A percentile compares a stretch with the other conserved stretches of the same genome.
phyloP scores from a whole-genome alignment of 2,113 vertebrate species.

The Eupsittula cactorum region DNA sequence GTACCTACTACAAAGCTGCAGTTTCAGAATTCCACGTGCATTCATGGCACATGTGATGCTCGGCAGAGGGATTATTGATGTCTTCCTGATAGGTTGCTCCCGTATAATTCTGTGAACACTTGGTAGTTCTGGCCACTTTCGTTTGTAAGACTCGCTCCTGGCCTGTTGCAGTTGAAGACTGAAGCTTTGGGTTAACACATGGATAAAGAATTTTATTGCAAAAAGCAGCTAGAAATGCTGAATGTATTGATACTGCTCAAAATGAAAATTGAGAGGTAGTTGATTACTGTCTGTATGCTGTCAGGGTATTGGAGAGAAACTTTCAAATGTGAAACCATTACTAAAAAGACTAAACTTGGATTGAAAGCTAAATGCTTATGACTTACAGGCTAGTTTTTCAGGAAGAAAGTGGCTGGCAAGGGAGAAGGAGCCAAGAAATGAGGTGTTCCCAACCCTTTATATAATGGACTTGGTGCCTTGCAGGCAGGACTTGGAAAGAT shows the following conservation, averaged over 20 bases:
- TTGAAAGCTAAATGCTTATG: background rate
- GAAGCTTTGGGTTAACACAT: background rate
- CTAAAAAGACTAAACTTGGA: background rate
- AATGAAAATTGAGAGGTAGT: background rate
- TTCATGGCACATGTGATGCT: background rate
- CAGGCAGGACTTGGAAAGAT: background rate
- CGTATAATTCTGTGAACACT: fast-evolving
- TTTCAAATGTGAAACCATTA: background rate
- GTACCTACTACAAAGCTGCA: background rate
- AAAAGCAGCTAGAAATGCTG: background rate
- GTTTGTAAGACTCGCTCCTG: fast-evolving
- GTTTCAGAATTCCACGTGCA: background rate
- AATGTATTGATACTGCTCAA: background rate
- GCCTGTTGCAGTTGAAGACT: background rate
- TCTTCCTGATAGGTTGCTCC: background rate
- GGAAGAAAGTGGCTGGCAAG: background rate
- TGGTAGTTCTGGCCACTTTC: background rate
- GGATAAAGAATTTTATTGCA: background rate
- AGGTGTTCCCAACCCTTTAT: background rate
- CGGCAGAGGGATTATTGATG: background rate
- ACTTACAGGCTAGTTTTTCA: background rate
- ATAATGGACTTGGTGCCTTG: background rate
- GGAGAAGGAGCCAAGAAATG: background rate
- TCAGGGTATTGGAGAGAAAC: background rate
- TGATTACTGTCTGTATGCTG: background rate